Percentiles rank a stretch among this genome's conserved stretches.
Evolutionary conservation across 30 jellyfish, hydroid and myxozoan genomes (phyloP).

Genomic region (Rhopilema esculentum): DNA sequence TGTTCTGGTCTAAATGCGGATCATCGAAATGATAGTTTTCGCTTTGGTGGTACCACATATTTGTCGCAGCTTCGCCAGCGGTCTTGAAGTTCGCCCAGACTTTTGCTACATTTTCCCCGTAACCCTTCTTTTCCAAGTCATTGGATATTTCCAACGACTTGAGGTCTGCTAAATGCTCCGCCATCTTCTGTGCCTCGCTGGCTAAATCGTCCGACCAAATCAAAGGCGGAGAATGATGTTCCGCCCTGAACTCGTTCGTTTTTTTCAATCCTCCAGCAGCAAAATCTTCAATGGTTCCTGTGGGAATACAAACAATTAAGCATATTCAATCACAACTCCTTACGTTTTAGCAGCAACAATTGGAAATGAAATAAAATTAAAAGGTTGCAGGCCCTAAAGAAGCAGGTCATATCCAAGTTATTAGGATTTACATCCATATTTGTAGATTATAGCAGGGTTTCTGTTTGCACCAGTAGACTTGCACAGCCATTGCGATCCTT

Average conservation of each 20-base stretch:
- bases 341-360: background rate
- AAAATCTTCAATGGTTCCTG: slow-evolving; percentile 97
- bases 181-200: slow-evolving; percentile 95
- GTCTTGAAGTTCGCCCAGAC: slow-evolving; percentile 98
- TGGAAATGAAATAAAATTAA: too few relatives aligned
- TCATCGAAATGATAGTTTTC: slow-evolving; percentile 86
- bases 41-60: slow-evolving; percentile 96
- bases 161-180: slow-evolving; percentile 95
- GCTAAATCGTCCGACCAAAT: slow-evolving; percentile 98
- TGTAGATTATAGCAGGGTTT: too few relatives aligned
- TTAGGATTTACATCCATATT: too few relatives aligned
- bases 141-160: slow-evolving; percentile 86
- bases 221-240: slow-evolving; percentile 87
- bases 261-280: slow-evolving; percentile 96
- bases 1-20: slow-evolving; percentile 96
- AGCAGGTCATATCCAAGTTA: too few relatives aligned
- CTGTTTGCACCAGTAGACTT: too few relatives aligned
- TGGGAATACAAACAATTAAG: background rate
- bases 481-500: too few relatives aligned
- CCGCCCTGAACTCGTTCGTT: slow-evolving; percentile 88
- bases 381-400: too few relatives aligned
- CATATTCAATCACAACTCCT: background rate
- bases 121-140: slow-evolving; percentile 94
- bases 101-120: slow-evolving; percentile 98
- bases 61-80: slow-evolving; percentile 98